These are phyloP conservation scores for Macrobrachium nipponense DNA, from an alignment of 1,140 invertebrate species.

Conservation along the genomic window DNA sequence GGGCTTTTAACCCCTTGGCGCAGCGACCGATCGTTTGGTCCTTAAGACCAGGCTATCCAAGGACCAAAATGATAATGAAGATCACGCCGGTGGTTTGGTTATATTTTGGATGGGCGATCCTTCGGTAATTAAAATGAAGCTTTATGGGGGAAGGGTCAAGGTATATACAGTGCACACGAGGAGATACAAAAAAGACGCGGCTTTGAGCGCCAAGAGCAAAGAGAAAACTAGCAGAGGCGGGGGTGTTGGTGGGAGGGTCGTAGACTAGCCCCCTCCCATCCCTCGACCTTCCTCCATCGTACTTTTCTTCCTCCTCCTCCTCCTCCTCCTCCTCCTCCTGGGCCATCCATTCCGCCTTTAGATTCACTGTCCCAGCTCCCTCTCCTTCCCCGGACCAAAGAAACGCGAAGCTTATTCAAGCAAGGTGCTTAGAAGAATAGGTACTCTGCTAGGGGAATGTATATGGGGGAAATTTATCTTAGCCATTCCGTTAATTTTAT, in stretches of 20 bases:
- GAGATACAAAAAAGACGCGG: background rate
- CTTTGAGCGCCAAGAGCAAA: background rate
- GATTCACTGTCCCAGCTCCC: too few relatives aligned
- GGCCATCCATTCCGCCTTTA: too few relatives aligned
- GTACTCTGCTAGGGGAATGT: too few relatives aligned
- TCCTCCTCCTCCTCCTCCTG: background rate
- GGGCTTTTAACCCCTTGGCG: conserved; percentile 9
- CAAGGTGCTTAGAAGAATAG: too few relatives aligned
- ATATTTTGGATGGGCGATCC: background rate
- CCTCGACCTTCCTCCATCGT: background rate
- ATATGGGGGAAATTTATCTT: too few relatives aligned
- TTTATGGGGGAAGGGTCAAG: conserved; percentile 38
- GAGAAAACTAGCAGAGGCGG: background rate
- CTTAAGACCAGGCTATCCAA: background rate
- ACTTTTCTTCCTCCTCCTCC: background rate
- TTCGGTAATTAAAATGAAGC: conserved; percentile 50
- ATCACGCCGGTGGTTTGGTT: background rate
- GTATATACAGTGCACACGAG: conserved; percentile 14
- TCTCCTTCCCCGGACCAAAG: too few relatives aligned
- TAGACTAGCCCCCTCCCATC: background rate
- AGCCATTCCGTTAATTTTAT: too few relatives aligned
- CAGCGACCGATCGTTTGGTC: conserved; percentile 1
- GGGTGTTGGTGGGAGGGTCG: background rate
- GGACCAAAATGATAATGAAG: background rate
- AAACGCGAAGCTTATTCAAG: too few relatives aligned